Base-by-base conservation (phyloP, 2,113 vertebrate genomes). In the Caretta caretta region DNA sequence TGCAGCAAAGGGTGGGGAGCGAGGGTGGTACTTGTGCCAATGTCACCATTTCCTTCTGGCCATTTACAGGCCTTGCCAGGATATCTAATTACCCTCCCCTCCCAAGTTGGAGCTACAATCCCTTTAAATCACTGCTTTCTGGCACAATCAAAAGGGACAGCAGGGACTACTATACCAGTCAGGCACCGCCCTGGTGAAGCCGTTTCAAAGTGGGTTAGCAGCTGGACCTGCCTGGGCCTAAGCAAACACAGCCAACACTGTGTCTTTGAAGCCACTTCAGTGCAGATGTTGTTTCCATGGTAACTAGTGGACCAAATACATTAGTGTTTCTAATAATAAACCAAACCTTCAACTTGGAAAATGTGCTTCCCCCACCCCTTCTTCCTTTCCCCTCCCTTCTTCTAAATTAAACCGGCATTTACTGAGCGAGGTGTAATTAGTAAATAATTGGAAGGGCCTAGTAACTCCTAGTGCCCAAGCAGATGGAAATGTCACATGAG, bases 301-400 rank as follows among this genome's bases (percentile, higher is more conserved):
- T 98, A 99, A 99, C 99, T 97, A 93, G 97, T 98, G 98, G 98
- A 98, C 98, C 98, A 98, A 98, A 98, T 98, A 98, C 98, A 99
- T 99, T 98, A 97, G 97, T 98, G 98, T 98, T 98, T 98, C 99
- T 99, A 99, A 99, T 99, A 99, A 99, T 99, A 99, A 97, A 98
- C 98, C 98, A 98, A 96, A 99, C 99, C 97, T 95, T 98, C 90
- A 97, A 98, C 98, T 98, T 98, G 96, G 96, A 98, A 98, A 98
- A 98, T 96, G 96, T 97, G 97, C 96, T 93, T 80, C 46, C 96
- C 96, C 96, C 80, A 86, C 90, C 56, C 27, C 65, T 86, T 93
- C 95, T 80, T 95, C 88, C 90, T 93, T n/a, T 84, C 87, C 94
- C 92, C 92, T 95, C 94, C 92, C 94, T 96, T 83, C 65, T 1